A percentile compares a stretch with the other conserved stretches of the same genome.
Conservation (phyloP, 2,113 vertebrate species). For the Phocoena phocoena region DNA sequence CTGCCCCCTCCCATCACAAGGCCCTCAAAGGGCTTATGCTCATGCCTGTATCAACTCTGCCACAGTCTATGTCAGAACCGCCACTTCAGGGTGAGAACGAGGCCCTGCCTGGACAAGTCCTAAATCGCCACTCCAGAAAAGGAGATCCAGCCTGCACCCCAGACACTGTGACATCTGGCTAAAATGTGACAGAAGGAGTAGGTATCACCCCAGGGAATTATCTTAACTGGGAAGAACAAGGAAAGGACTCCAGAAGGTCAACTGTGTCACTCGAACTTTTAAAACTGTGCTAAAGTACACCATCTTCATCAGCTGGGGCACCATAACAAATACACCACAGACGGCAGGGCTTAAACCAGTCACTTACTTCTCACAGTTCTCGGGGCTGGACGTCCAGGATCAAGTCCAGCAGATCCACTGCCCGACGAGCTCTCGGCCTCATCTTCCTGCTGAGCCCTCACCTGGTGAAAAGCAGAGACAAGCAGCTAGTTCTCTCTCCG, state of each 20-base stretch:
- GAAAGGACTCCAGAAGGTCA: neutral
- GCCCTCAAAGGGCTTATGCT: neutral
- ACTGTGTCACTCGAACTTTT: neutral
- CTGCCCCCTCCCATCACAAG: neutral
- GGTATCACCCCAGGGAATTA: neutral
- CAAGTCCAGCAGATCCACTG: neutral
- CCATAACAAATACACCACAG: neutral
- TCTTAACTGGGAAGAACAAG: neutral
- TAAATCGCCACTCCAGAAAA: neutral
- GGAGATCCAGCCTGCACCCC: neutral
- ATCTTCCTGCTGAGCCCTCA: neutral
- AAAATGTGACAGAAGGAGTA: neutral
- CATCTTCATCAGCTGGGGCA: neutral
- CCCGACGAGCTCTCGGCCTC: neutral
- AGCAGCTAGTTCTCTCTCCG: neutral
- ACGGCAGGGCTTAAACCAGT: neutral
- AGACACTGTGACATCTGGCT: accelerated
- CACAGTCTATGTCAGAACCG: neutral
- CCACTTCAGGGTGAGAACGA: neutral
- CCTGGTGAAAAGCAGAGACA: neutral
- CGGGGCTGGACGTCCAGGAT: neutral
- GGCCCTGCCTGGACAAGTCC: neutral
- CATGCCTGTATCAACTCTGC: neutral
- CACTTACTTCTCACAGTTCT: neutral
- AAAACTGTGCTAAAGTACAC: neutral